phyloP scores from a whole-genome alignment of 2,113 vertebrate species.

The Lepidiolamprologus cunningtoni region DNA sequence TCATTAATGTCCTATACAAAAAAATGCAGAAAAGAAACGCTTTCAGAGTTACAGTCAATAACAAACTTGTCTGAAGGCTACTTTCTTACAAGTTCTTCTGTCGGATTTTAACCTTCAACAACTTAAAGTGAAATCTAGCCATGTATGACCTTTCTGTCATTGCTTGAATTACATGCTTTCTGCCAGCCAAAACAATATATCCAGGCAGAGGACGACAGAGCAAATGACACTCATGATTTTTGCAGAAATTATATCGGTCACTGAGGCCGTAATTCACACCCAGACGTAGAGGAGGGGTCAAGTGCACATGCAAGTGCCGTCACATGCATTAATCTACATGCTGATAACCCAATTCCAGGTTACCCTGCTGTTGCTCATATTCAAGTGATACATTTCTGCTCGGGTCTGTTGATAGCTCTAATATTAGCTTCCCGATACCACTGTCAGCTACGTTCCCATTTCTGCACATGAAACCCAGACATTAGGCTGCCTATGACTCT shows the following conservation, averaged over 20 bases:
- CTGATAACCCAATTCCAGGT: neutral
- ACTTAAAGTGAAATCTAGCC: constrained; percentile 3
- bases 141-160: constrained; percentile 28
- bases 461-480: neutral
- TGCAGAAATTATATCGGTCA: neutral
- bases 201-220: neutral
- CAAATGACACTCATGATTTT: neutral
- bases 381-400: constrained; percentile 22
- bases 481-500: constrained; percentile 6
- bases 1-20: neutral
- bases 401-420: neutral
- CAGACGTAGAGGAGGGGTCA: neutral
- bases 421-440: constrained; percentile 34
- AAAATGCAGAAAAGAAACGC: neutral
- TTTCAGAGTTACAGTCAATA: neutral
- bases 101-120: constrained; percentile 9
- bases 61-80: neutral
- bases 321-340: constrained; percentile 1
- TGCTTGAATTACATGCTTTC: constrained; percentile 20
- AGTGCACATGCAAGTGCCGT: neutral
- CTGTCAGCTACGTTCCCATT: neutral
- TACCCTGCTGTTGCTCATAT: constrained; percentile 9
- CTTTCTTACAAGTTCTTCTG: neutral
- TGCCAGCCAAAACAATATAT: constrained; percentile 15
- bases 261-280: constrained; percentile 4